Conservation (phyloP, 1,140 invertebrate species). For the Pentalonia nigronervosa region DNA sequence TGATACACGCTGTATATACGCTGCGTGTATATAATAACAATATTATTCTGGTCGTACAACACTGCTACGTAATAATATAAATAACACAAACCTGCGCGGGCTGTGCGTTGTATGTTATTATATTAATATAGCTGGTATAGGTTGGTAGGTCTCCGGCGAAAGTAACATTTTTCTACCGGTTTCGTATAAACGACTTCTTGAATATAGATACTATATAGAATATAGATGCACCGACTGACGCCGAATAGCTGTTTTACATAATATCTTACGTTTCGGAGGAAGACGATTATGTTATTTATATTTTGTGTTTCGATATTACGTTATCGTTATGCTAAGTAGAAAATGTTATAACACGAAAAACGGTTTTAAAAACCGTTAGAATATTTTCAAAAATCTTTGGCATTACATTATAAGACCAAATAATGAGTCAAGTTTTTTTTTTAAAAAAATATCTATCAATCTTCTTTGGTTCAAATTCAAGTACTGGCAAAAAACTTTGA, state of each 20-base stretch:
- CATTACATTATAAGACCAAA: neutral
- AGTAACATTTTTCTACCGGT: conserved; percentile 29
- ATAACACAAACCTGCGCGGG: neutral
- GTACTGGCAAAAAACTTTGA: too few species aligned
- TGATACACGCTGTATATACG: neutral
- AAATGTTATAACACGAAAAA: neutral
- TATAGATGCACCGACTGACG: neutral
- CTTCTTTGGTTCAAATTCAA: neutral
- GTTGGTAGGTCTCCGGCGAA: neutral
- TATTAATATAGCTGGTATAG: neutral
- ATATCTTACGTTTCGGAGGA: neutral
- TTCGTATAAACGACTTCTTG: neutral
- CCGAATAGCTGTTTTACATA: neutral
- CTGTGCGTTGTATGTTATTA: neutral
- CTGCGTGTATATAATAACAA: neutral
- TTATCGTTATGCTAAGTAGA: neutral
- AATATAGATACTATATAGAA: neutral
- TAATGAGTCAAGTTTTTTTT: neutral
- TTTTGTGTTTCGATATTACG: neutral
- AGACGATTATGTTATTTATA: neutral
- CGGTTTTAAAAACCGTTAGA: neutral
- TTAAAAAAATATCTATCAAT: neutral
- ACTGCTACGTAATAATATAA: neutral
- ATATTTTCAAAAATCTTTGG: neutral
- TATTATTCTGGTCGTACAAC: neutral